Conservation (phyloP, 2,888 invertebrate species). For the Euzetes globulus region DNA sequence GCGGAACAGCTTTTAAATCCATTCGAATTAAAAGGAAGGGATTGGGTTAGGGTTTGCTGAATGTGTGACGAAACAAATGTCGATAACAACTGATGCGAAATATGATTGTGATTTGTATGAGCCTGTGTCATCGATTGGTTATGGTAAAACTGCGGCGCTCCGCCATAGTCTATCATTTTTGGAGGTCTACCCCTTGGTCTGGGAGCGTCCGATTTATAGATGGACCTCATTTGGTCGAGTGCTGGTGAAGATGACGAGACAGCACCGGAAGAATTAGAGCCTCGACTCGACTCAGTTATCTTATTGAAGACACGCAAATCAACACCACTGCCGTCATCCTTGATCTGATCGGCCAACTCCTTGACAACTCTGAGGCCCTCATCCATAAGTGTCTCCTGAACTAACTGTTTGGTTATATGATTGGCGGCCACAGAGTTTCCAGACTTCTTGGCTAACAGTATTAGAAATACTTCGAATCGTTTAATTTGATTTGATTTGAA, state of each 20-base stretch:
- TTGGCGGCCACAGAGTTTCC: slow-evolving; percentile 31
- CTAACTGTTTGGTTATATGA: slow-evolving; percentile 44
- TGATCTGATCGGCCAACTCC: slow-evolving; percentile 42
- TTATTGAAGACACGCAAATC: slow-evolving; percentile 32
- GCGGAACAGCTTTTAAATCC: neutral
- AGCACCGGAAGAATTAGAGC: slow-evolving; percentile 13
- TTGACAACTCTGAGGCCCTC: slow-evolving; percentile 51
- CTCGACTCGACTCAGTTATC: slow-evolving; percentile 19
- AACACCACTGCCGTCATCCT: slow-evolving; percentile 26
- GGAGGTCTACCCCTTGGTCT: slow-evolving; percentile 21
- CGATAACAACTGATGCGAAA: neutral
- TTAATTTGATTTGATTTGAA: slow-evolving; percentile 9
- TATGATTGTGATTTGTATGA: neutral
- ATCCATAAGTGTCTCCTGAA: slow-evolving; percentile 49
- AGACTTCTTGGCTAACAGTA: slow-evolving; percentile 24
- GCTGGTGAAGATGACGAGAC: slow-evolving; percentile 22
- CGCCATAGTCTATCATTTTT: neutral
- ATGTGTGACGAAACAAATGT: neutral
- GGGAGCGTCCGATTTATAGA: neutral
- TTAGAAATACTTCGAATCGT: slow-evolving; percentile 27
- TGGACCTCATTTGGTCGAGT: neutral
- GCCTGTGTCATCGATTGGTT: neutral
- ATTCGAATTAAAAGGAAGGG: neutral
- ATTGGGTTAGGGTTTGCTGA: neutral
- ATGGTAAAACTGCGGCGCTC: neutral